A percentile compares a stretch with the other conserved stretches of the same genome.
Conservation (phyloP, 2,797 vertebrate species). For the Tadarida brasiliensis region DNA sequence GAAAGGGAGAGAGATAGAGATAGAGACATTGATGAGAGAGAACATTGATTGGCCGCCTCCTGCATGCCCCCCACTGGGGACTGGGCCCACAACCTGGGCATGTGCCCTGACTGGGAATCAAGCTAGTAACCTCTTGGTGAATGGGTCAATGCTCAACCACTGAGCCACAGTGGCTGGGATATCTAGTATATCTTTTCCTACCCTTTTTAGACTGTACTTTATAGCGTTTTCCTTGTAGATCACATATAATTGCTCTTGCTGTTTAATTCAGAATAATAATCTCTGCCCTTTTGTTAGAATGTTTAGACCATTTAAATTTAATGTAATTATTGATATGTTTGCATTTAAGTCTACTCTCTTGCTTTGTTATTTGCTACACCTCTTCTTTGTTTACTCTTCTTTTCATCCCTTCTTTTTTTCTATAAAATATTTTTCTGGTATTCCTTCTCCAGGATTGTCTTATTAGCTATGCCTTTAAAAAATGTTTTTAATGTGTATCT, state of each 20-base stretch:
- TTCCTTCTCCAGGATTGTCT: background rate
- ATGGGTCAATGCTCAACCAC: too few relatives aligned
- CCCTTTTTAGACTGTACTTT: background rate
- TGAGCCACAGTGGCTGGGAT: background rate
- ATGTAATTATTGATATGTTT: background rate
- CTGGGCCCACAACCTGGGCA: too few relatives aligned
- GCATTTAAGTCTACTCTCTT: background rate
- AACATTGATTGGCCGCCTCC: too few relatives aligned
- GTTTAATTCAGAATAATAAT: background rate
- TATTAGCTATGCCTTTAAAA: background rate
- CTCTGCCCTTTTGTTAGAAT: background rate
- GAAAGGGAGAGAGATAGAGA: too few relatives aligned
- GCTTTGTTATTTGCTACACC: background rate
- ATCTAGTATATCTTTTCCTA: background rate
- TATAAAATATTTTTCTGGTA: constrained; percentile 2
- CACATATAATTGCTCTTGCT: background rate
- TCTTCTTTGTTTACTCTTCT: constrained; percentile 7
- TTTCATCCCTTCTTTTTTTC: background rate
- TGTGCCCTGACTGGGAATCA: too few relatives aligned
- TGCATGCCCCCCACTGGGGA: too few relatives aligned
- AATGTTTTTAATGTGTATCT: background rate
- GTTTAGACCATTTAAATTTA: constrained; percentile 61
- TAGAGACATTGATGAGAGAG: too few relatives aligned
- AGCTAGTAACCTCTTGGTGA: too few relatives aligned
- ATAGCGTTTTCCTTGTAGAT: background rate